Base-by-base conservation (phyloP, 1,140 invertebrate species). In the Pseudoatta argentina region DNA sequence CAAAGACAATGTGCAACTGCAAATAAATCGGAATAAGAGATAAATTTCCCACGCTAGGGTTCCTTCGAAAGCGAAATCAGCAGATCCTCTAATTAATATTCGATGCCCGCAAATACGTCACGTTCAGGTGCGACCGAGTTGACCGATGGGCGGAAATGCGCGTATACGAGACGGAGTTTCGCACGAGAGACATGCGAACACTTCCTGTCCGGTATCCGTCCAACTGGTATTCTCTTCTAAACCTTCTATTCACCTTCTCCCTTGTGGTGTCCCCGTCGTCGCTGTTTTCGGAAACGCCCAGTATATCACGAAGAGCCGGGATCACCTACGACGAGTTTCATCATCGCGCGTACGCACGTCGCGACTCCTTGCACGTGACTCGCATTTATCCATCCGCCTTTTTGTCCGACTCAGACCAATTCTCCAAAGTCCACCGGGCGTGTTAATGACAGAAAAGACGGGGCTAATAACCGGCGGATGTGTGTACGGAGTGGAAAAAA, bases 281-380 rank as follows among this genome's bases (percentile, higher is more conserved):
- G 27, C 24, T 75, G 77, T 86, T 89, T 89, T 87, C 67, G 78
- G 51, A 39, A 69, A 63, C 10, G 66, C 48, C 27, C 24, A 24
- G n/a, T 66, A 24, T 34, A 76, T 63, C 77, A 67, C 77, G 77
- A 88, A 63, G 82, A 76, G 77, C 61, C 72, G 53, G 39, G 86
- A 91, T 75, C 86, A 91, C 92, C 93, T 92, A 77, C 44, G 77
- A 81, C 87, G 89, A 92, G 91, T 94, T 94, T 94, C 93, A 94
- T 94, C 93, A 92, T 91, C 88, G 90, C 88, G 88, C 89, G 89
- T 83, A 90, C 89, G 91, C 93, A 93, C 93, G 93, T 94, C 91
- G 75, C 77, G 34, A 87, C 66, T 61, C 75, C 76, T 21, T 85
- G 92, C 92, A 93, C 94, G 94, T 95, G 94, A 95, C 92, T 89